These are phyloP conservation scores for Petrocephalus microphthalmus DNA, from an alignment of 2,113 vertebrate genomes.

Conservation along the genomic window DNA sequence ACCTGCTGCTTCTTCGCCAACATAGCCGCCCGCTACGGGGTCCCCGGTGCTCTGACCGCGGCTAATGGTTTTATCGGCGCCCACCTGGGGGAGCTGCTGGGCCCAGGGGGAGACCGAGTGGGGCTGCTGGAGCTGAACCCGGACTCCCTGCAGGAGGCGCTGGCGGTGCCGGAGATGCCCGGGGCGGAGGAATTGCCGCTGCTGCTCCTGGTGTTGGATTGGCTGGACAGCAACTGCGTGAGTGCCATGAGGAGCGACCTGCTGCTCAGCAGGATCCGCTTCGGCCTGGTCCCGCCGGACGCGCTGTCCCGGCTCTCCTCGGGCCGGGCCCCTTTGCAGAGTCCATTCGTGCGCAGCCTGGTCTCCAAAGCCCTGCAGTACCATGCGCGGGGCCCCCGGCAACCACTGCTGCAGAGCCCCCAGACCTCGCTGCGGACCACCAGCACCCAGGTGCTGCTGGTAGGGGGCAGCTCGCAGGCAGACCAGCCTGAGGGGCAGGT, in stretches of 20 bases:
- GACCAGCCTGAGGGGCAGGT: conserved; percentile 64
- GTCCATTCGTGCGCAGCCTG: conserved; percentile 69
- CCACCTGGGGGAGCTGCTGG: conserved; percentile 66
- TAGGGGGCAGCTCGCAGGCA: conserved; percentile 64
- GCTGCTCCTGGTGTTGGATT: conserved; percentile 70
- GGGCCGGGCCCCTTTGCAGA: conserved; percentile 58
- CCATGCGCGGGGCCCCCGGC: conserved; percentile 65
- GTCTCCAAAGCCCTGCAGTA: conserved; percentile 83
- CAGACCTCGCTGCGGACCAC: conserved; percentile 68
- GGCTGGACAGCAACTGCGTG: conserved; percentile 70
- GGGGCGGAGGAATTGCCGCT: conserved; percentile 68
- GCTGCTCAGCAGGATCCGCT: conserved; percentile 75
- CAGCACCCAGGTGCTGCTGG: conserved; percentile 64
- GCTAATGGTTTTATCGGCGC: conserved; percentile 67
- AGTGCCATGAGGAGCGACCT: conserved; percentile 60
- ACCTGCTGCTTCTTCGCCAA: conserved; percentile 84
- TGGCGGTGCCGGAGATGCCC: conserved; percentile 69
- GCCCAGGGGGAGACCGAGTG: conserved; percentile 41
- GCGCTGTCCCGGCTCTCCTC: conserved; percentile 62
- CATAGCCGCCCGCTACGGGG: conserved; percentile 70
- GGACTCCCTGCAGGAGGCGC: conserved; percentile 62
- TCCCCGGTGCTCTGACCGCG: conserved; percentile 55
- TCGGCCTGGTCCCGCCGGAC: conserved; percentile 60
- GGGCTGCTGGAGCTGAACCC: conserved; percentile 73
- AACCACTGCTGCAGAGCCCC: conserved; percentile 74